Evolutionary conservation across 2,888 invertebrate species (phyloP), one percentile per base, ranked within the genome.

Genomic region (Lasioglossum calceatum): DNA sequence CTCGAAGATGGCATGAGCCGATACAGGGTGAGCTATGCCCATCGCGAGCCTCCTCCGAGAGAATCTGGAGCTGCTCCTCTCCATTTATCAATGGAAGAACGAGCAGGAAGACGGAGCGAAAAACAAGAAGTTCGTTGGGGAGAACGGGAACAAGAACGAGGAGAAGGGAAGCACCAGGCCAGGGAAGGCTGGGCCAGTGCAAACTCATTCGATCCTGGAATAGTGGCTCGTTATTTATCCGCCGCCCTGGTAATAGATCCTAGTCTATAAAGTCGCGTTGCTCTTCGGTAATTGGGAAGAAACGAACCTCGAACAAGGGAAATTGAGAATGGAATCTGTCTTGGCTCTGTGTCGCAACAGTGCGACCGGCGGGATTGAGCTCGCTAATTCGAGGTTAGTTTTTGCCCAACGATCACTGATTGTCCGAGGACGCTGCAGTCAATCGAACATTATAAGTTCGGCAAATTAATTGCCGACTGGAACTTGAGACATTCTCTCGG

Each of bases 141-240:
- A 36, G 70, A 70, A 70, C 77, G 79, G 39, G 78, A 61, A 72
- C 72, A 67, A 73, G 79, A 77, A 77, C 58, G 32, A 44, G 47
- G 12, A 64, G 64, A 54, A 58, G 70, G 67, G 67, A 70, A 70
- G 23, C 16, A 64, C 64, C 27, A 27, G 61, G 14, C 61, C 27
- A 23, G 39, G 39, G 70, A 39, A 70, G 70, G 36, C 23, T 70
- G 75, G 84, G 85, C 81, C 74, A 80, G 84, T 86, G 91, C 89
- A 91, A 92, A 92, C 93, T 93, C 92, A 91, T 93, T 92, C 92
- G 90, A 89, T 91, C 84, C 90, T 86, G 89, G 87, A 92, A 92
- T 90, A 90, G 89, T 86, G 87, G 86, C 92, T 92, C 91, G 93
- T 94, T 94, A 93, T 93, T 94, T 94, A 94, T 93, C 92, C 92